phyloP scores from a whole-genome alignment of 2,113 vertebrate genomes.

The Carettochelys insculpta region DNA sequence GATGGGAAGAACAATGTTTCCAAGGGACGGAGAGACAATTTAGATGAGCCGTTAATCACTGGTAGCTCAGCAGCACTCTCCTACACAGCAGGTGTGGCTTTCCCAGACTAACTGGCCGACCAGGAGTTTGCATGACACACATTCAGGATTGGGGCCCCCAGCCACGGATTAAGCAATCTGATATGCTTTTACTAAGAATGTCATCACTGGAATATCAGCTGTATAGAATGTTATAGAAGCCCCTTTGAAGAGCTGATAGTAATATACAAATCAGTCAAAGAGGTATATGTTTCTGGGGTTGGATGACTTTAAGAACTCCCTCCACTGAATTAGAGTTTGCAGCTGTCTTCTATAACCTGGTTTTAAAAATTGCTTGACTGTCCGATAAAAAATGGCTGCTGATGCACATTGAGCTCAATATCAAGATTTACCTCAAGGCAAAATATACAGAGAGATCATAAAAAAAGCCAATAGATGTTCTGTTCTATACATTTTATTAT shows the following conservation, averaged over 20 bases:
- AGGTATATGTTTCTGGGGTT: not conserved
- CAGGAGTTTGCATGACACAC: not conserved
- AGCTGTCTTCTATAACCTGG: not conserved
- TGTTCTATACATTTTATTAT: not conserved
- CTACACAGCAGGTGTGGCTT: not conserved
- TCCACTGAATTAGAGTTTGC: not conserved
- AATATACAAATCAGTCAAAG: not conserved
- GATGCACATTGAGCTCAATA: not conserved
- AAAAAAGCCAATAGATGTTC: not conserved
- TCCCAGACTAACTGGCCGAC: not conserved
- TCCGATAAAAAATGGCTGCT: slow-evolving; percentile 11
- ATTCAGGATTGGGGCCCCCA: not conserved
- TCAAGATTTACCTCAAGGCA: not conserved
- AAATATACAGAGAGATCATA: not conserved
- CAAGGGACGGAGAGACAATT: not conserved
- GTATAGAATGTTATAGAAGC: not conserved
- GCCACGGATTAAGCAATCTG: not conserved
- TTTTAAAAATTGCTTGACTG: not conserved
- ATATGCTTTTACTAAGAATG: not conserved
- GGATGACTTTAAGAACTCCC: not conserved
- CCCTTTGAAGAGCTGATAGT: not conserved
- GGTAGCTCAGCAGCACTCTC: not conserved
- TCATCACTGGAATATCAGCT: not conserved
- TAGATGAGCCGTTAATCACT: not conserved
- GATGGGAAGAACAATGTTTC: not conserved